Percentiles rank a stretch among this genome's conserved stretches.
Evolutionary conservation across 2,113 vertebrate genomes (phyloP).

Genomic region (Pangasianodon gigas): DNA sequence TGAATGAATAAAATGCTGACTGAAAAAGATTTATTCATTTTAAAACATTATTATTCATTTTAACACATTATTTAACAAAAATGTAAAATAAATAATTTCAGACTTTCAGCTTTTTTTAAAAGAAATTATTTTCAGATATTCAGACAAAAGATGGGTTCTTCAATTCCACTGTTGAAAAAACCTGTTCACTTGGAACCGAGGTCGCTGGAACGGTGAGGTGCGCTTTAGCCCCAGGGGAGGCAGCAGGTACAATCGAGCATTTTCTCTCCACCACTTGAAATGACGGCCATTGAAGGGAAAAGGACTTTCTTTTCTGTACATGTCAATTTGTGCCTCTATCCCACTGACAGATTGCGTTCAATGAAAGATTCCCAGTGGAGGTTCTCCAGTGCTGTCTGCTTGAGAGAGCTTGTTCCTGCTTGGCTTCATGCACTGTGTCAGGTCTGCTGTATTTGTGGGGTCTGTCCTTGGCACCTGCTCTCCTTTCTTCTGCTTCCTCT

Average conservation of each 20-base stretch:
- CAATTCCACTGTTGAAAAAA: slow-evolving; percentile 1
- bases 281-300: background rate
- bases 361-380: slow-evolving; percentile 10
- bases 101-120: background rate
- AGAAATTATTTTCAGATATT: background rate
- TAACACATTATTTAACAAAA: background rate
- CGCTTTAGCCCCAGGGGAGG: background rate
- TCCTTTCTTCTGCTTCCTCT: background rate
- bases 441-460: background rate
- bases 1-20: background rate
- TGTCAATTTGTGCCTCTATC: slow-evolving; percentile 11
- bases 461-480: background rate
- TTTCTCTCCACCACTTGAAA: background rate
- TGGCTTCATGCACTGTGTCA: background rate
- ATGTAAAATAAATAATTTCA: background rate
- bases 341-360: background rate
- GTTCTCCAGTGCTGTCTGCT: background rate
- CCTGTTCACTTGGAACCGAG: background rate
- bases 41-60: background rate
- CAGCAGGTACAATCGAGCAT: background rate
- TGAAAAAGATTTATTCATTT: background rate
- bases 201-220: background rate
- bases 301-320: slow-evolving; percentile 9
- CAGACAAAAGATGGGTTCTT: background rate
- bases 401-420: slow-evolving; percentile 14